Conservation (phyloP, 1,140 invertebrate species). For the Archivesica marissinica region DNA sequence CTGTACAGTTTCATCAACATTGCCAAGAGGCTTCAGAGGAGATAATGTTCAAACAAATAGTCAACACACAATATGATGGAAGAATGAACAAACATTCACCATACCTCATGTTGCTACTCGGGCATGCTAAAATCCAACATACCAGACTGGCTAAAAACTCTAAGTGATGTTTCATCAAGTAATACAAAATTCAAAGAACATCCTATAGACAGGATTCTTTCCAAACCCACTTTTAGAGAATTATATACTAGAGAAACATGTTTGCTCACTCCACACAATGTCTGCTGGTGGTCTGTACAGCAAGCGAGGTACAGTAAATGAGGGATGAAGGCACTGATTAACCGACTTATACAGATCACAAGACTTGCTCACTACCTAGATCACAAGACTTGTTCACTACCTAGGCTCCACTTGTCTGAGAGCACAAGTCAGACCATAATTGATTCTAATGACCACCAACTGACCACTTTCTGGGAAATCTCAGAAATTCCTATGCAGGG, state of each 20-base stretch:
- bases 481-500: neutral
- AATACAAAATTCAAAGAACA: neutral
- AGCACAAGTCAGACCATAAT: neutral
- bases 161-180: neutral
- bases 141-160: neutral
- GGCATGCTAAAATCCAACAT: no score
- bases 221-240: neutral
- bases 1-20: no score
- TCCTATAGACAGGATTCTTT: neutral
- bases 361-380: neutral
- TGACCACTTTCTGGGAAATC: constrained; percentile 7
- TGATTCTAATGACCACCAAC: constrained; percentile 32
- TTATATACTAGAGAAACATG: neutral
- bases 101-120: no score
- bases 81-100: no score
- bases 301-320: neutral
- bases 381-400: neutral
- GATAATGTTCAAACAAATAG: no score
- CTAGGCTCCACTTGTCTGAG: constrained; percentile 4
- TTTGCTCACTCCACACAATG: constrained; percentile 2
- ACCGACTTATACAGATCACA: neutral
- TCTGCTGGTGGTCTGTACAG: constrained; percentile 1
- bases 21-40: no score
- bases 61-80: no score
- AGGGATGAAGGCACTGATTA: neutral